Conservation (phyloP, 2,888 invertebrate genomes). For the Lasioglossum vierecki region DNA sequence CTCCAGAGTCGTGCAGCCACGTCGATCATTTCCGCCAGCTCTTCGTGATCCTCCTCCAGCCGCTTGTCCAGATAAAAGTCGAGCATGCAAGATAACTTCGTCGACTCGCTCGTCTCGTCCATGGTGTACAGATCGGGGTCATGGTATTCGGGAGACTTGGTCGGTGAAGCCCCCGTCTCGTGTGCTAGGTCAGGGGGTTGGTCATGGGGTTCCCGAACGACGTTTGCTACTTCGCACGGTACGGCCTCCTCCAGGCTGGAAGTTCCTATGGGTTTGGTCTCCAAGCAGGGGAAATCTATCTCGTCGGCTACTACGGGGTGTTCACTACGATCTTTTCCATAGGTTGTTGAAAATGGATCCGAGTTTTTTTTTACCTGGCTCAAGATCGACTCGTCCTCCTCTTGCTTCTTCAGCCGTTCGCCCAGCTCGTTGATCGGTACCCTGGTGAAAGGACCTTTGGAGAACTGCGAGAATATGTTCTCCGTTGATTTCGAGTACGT, state of each 20-base stretch:
- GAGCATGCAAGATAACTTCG: slow-evolving; percentile 67
- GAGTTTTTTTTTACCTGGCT: slow-evolving; percentile 84
- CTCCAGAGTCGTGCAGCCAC: slow-evolving; percentile 64
- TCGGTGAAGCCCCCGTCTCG: background rate
- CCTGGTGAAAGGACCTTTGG: slow-evolving; percentile 25
- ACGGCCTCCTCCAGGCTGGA: slow-evolving; percentile 62
- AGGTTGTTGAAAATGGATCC: slow-evolving; percentile 80
- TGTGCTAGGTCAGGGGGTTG: background rate
- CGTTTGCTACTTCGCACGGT: slow-evolving; percentile 30
- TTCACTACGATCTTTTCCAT: slow-evolving; percentile 78
- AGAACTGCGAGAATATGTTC: slow-evolving; percentile 56
- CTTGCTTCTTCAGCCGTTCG: slow-evolving; percentile 41
- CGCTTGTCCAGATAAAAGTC: slow-evolving; percentile 71
- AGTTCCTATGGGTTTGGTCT: slow-evolving; percentile 79
- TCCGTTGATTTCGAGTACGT: slow-evolving; percentile 72
- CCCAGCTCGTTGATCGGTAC: slow-evolving; percentile 30
- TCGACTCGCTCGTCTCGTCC: slow-evolving; percentile 2
- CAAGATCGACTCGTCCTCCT: slow-evolving; percentile 66
- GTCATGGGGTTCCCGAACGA: slow-evolving; percentile 2
- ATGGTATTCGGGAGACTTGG: background rate
- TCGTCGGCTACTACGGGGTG: slow-evolving; percentile 76
- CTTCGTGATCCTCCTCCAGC: background rate
- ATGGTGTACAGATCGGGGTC: background rate
- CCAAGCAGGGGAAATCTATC: slow-evolving; percentile 81
- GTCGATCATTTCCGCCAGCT: slow-evolving; percentile 12